Conservation (phyloP, 2,113 vertebrate species). For the Chrysochloris asiatica region DNA sequence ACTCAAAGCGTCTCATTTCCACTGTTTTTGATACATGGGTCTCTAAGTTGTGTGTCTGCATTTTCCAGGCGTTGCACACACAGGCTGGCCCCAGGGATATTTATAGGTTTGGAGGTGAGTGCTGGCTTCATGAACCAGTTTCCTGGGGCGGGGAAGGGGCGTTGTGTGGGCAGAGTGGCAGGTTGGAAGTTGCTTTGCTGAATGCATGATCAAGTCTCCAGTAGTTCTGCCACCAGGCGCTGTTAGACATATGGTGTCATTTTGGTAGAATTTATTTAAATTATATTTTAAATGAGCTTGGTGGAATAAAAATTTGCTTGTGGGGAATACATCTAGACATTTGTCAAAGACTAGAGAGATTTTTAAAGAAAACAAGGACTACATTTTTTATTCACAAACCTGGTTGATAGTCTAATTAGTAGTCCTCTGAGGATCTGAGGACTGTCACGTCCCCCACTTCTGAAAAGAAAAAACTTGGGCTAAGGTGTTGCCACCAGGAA, state of each 20-base stretch:
- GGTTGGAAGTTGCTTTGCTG: constrained; percentile 48
- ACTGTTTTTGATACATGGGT: not conserved
- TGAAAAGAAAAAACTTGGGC: constrained; percentile 48
- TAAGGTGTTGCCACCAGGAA: constrained; percentile 45
- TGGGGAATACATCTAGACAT: constrained; percentile 73
- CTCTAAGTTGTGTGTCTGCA: constrained; percentile 50
- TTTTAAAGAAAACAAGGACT: constrained; percentile 16
- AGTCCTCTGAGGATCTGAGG: constrained; percentile 64
- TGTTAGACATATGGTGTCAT: constrained; percentile 39
- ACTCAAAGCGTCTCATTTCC: not conserved
- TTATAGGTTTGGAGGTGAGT: not conserved
- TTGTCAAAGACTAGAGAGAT: constrained; percentile 75
- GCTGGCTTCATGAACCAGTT: constrained; percentile 36
- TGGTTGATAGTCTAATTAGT: constrained; percentile 71
- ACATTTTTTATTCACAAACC: constrained; percentile 57
- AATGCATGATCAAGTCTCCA: not conserved
- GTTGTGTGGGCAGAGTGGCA: constrained; percentile 58
- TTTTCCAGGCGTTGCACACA: constrained; percentile 15
- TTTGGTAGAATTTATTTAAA: constrained; percentile 66
- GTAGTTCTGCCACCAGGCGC: constrained; percentile 58
- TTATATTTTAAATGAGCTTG: constrained; percentile 67
- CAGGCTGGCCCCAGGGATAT: not conserved
- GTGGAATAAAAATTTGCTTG: constrained; percentile 73
- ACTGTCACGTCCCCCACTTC: not conserved
- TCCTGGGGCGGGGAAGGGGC: constrained; percentile 3